Conservation (phyloP, 2,888 invertebrate species). For the Liposcelis brunnea region DNA sequence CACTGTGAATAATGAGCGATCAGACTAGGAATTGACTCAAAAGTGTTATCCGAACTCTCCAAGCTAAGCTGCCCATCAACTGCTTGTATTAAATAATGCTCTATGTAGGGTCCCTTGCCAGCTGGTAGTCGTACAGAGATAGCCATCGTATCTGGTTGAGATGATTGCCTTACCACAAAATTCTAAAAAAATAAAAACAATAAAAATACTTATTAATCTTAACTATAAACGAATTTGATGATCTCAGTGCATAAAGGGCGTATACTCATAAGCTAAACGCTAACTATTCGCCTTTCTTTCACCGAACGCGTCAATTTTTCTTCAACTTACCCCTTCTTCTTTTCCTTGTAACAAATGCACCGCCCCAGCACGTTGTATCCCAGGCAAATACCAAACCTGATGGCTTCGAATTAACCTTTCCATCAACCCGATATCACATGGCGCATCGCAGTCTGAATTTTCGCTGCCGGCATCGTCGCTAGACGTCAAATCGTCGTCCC, state of each 20-base stretch:
- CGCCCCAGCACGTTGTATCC: slow-evolving; percentile 82
- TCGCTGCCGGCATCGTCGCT: slow-evolving; percentile 40
- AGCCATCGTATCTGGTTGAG: slow-evolving; percentile 87
- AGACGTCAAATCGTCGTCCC: slow-evolving; percentile 25
- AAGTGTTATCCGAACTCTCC: slow-evolving; percentile 86
- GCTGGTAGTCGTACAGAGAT: slow-evolving; percentile 78
- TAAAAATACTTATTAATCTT: too few relatives aligned
- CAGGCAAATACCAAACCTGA: slow-evolving; percentile 90
- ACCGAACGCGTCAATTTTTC: too few relatives aligned
- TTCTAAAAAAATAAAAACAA: slow-evolving; percentile 40
- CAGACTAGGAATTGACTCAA: slow-evolving; percentile 80
- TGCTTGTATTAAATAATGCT: slow-evolving; percentile 89
- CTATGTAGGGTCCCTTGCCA: slow-evolving; percentile 79
- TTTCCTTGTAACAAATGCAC: slow-evolving; percentile 86
- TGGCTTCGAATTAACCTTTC: slow-evolving; percentile 81
- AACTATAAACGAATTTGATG: background rate
- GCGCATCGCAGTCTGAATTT: slow-evolving; percentile 32
- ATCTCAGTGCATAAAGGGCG: slow-evolving; percentile 4
- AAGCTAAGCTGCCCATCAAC: slow-evolving; percentile 60
- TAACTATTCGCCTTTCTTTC: too few relatives aligned
- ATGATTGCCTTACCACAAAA: slow-evolving; percentile 88
- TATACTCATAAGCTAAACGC: too few relatives aligned
- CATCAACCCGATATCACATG: slow-evolving; percentile 68
- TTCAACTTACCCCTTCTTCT: slow-evolving; percentile 73
- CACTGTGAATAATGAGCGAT: slow-evolving; percentile 88